A percentile compares a stretch with the other conserved stretches of the same genome.
These are phyloP conservation scores for Rotaria socialis DNA, from an alignment of 2,888 invertebrate genomes.

Conservation along the genomic window DNA sequence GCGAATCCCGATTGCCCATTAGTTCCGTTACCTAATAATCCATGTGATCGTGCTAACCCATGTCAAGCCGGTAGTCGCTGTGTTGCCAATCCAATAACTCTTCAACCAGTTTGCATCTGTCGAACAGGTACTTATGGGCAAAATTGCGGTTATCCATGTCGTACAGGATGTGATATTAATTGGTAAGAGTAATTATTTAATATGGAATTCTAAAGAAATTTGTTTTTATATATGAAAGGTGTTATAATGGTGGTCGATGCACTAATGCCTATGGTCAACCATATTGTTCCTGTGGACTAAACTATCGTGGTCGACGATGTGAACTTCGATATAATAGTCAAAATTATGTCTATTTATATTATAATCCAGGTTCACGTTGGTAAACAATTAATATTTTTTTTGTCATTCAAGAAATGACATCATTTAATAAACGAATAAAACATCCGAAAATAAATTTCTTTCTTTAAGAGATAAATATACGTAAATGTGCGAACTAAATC, in stretches of 20 bases:
- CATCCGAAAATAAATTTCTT: too few species aligned
- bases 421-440: neutral
- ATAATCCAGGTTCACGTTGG: neutral
- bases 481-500: too few species aligned
- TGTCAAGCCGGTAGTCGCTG: neutral
- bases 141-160: neutral
- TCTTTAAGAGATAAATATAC: too few species aligned
- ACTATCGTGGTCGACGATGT: neutral
- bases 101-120: neutral
- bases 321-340: neutral
- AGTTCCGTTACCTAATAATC: neutral
- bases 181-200: neutral
- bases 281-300: neutral
- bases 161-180: neutral
- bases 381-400: neutral
- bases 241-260: conserved; percentile 15
- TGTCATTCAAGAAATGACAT: neutral
- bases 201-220: too few species aligned
- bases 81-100: neutral
- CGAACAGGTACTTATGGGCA: neutral
- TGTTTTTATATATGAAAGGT: neutral
- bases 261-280: neutral
- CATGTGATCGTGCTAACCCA: neutral
- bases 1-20: neutral
- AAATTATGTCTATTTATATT: neutral